Base-by-base conservation (phyloP, 2,888 invertebrate genomes). In the Drosophila sordidula region DNA sequence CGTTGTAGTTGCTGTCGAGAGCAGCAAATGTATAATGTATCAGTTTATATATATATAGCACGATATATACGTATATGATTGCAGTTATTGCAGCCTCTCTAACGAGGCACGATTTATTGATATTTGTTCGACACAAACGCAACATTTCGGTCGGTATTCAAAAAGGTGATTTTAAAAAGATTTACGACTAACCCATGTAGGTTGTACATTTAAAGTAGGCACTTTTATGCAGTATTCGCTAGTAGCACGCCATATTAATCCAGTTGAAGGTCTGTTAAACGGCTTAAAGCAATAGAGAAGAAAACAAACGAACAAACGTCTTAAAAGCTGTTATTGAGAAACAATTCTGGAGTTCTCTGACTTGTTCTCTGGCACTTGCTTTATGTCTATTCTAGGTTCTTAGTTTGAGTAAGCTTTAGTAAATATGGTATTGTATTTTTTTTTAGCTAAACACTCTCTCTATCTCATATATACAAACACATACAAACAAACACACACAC, bases 101-200 rank as follows among this genome's bases (percentile, higher is more conserved):
- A 50, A 26, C 44, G 42, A 70, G 52, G 41, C 61, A 52, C 58
- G 51, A 71, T 74, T 67, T 76, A 70, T 80, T 68, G 57, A 66
- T 63, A 64, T 63, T 51, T 46, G 64, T 80, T 75, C 63, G 57
- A 80, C 64, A 81, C 85, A 85, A 85, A 78, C 75, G 80, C 75
- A 75, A 78, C 69, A 78, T 75, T 82, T 70, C 55, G 52, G 36
- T 66, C 54, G 54, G 46, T 62, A 70, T 68, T 68, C 45, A 57
- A 39, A 34, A 54, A 34, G 64, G 62, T 56, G 47, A 55, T 58
- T 57, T 55, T 56, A 38, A 56, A 26, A 39, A 51, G 63, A 77
- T 75, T 75, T 77, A 67, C 58, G 26, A 72, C 50, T 25, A 57
- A 57, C 54, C 75, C 55, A 41, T 26, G 54, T 67, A 75, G 86